Base-by-base conservation (phyloP, 2,888 invertebrate species). In the Luperina nickerlii region DNA sequence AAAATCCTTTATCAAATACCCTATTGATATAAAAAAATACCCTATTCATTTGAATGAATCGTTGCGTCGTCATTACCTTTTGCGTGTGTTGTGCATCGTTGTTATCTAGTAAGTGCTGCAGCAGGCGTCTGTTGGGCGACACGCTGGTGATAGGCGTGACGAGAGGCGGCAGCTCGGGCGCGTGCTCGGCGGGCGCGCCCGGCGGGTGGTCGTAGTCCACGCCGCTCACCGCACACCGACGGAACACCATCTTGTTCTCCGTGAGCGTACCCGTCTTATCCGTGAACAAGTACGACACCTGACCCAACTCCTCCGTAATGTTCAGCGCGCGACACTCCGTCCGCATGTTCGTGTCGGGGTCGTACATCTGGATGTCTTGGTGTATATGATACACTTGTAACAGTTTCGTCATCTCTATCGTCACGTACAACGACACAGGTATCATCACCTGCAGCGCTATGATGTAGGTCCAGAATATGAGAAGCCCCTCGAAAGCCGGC, bases 261-360 rank as follows among this genome's bases (percentile, higher is more conserved):
- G 99, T 99, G 78, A 99, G 96, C 3, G 99, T 99, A 11, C 99
- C 99, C 1, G 99, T 99, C 96, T 99, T 99, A 94, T 99, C 99
- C 18, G 99, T 99, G 96, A 99, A 99, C 86, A 99, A 97, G 92
- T 99, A 99, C 85, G 94, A 94, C 88, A 98, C 98, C 97, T 99
- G 99, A 2, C 99, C 99, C 89, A 99, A 97, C 95, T 99, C 99
- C 95, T 99, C 99, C 0, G 99, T 99, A 86, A 99, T 99, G 94
- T 99, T 99, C 92, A 99, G 97, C 66, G 99, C 99, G 65, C 99
- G 98, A 94, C 99, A 99, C 95, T 99, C 96, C 2, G 94, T 94
- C 51, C 96, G 97, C 90, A 98, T 98, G 94, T 99, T 98, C 60
- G 98, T 98, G 79, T 98, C 97, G 38, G 98, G 97, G 94, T 99